These are phyloP conservation scores for Aromia moschata DNA, from an alignment of 2,888 invertebrate genomes.

Conservation along the genomic window DNA sequence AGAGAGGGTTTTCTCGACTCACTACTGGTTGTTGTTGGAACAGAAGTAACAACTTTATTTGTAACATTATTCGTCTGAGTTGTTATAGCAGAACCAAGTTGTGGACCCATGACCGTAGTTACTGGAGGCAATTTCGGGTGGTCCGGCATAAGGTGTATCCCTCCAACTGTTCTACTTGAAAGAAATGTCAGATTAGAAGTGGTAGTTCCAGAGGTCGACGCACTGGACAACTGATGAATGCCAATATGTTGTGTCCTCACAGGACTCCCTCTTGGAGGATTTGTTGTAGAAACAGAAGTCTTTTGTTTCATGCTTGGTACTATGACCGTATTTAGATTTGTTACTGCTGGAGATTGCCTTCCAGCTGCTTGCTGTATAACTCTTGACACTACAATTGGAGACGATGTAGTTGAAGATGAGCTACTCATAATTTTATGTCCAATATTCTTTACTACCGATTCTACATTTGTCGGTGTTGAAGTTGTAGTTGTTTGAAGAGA, in stretches of 20 bases:
- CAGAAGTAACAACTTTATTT: conserved; percentile 26
- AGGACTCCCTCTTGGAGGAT: conserved; percentile 33
- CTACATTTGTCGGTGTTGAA: conserved; percentile 65
- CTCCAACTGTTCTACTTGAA: conserved; percentile 42
- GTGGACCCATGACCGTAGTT: conserved; percentile 43
- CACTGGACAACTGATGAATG: conserved; percentile 20
- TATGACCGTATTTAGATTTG: conserved; percentile 52
- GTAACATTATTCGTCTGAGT: conserved; percentile 30
- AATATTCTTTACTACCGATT: conserved; percentile 59
- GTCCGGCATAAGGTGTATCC: conserved; percentile 55
- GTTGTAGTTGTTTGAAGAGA: conserved; percentile 70
- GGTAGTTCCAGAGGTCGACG: conserved; percentile 25
- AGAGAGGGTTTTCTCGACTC: conserved; percentile 53
- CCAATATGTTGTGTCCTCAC: conserved; percentile 28
- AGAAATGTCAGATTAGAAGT: conserved; percentile 45
- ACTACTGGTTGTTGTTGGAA: conserved; percentile 29
- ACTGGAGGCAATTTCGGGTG: conserved; percentile 53
- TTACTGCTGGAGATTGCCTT: conserved; percentile 45
- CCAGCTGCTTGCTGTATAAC: conserved; percentile 53
- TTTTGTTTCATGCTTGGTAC: conserved; percentile 56
- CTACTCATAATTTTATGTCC: conserved; percentile 54
- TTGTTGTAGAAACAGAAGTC: conserved; percentile 37
- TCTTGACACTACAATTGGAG: conserved; percentile 51
- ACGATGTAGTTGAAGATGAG: conserved; percentile 51
- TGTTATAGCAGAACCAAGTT: conserved; percentile 28